Percentiles rank a stretch among this genome's conserved stretches.
These are phyloP conservation scores for Tetanocera ferruginea DNA, from an alignment of 2,888 invertebrate species.

Conservation along the genomic window DNA sequence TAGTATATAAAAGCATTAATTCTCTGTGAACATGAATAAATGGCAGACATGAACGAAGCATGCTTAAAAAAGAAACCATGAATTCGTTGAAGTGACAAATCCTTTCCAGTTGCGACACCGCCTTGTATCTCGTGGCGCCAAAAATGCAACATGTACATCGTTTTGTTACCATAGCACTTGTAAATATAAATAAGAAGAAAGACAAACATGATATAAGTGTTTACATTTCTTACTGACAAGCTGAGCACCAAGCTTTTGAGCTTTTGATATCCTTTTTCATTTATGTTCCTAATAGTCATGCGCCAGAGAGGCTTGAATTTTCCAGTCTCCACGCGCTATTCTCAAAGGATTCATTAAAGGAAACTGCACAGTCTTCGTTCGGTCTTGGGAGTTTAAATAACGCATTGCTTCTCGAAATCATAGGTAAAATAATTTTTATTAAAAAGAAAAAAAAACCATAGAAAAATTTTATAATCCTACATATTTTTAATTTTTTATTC, in stretches of 20 bases:
- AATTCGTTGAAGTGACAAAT: background rate
- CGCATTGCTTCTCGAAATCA: conserved; percentile 42
- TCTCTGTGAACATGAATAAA: too few relatives aligned
- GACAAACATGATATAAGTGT: background rate
- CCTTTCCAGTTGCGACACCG: background rate
- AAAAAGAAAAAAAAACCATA: background rate
- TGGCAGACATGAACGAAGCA: too few relatives aligned
- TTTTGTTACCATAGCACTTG: conserved; percentile 8
- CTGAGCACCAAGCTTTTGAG: background rate
- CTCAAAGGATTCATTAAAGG: conserved; percentile 58
- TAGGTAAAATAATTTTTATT: background rate
- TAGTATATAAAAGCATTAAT: too few relatives aligned
- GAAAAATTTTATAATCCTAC: background rate
- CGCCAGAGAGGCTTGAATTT: background rate
- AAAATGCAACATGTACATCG: conserved; percentile 28
- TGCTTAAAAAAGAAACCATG: background rate
- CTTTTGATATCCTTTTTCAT: background rate
- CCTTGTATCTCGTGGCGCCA: conserved; percentile 2
- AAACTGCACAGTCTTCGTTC: conserved; percentile 63
- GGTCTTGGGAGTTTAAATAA: conserved; percentile 61
- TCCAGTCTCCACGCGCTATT: conserved; percentile 39
- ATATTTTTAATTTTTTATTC: background rate
- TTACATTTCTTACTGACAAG: background rate
- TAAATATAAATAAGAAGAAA: conserved; percentile 11
- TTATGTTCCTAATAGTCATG: background rate